Evolutionary conservation across 2,888 invertebrate species (phyloP).

Genomic region (Balanococcus diminutus): DNA sequence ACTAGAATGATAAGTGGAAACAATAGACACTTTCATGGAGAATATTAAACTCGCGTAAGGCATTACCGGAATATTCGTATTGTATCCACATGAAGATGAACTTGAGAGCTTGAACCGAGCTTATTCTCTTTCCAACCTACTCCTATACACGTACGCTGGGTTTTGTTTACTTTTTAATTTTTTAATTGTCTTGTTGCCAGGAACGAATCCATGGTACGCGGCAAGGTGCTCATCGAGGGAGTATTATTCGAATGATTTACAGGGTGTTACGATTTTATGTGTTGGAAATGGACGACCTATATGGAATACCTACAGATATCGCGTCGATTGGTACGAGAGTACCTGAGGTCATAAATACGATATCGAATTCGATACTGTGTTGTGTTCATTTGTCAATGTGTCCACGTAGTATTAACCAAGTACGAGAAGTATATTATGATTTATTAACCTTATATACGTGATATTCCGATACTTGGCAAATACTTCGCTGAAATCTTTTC

Average conservation of each 20-base stretch:
- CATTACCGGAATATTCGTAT: neutral
- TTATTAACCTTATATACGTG: conserved; percentile 27
- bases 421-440: conserved; percentile 31
- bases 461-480: conserved; percentile 33
- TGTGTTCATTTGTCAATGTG: conserved; percentile 16
- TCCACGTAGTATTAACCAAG: conserved; percentile 1
- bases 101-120: neutral
- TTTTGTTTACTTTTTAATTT: conserved; percentile 18
- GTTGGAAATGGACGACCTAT: conserved; percentile 25
- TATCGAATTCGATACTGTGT: neutral
- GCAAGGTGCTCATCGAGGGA: neutral
- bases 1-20: conserved; percentile 6
- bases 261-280: neutral
- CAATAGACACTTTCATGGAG: neutral
- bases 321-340: neutral
- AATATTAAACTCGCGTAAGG: neutral
- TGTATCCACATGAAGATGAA: neutral
- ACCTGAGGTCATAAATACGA: neutral
- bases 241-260: neutral
- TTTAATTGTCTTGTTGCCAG: conserved; percentile 14
- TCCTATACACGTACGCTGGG: neutral
- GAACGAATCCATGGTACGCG: neutral
- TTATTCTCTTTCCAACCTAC: neutral
- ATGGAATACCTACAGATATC: conserved; percentile 1
- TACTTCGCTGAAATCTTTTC: neutral